Base-by-base conservation (phyloP, 2,113 vertebrate genomes). In the Xyrauchen texanus region DNA sequence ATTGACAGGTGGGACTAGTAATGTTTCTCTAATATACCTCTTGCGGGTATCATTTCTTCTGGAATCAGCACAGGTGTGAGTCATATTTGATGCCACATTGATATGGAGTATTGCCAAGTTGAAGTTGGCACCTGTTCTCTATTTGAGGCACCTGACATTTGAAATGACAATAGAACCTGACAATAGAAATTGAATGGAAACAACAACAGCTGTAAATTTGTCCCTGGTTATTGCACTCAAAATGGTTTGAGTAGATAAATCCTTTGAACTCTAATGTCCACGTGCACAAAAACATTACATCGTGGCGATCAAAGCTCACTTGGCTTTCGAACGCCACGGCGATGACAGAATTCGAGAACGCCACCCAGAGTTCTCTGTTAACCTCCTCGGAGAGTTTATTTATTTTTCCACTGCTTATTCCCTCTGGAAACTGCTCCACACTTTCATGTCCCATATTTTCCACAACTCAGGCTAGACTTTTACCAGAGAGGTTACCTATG, bases 321-420 rank as follows among this genome's bases (percentile, higher is more conserved):
- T 82, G 82, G 68, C 0, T 61, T 63, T 78, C 21, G 76, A 57
- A 86, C 63, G 75, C 76, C 34, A 49, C 58, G 57, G 74, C 44
- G 81, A 81, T 84, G 83, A 88, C 82, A 77, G 80, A 73, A 73
- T 81, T 71, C 87, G 62, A 81, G 71, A 84, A 74, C 45, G 76
- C 52, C 61, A 75, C 76, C 68, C 80, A 42, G 1, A 73, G 73
- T 57, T 81, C 76, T 80, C 73, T 76, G 77, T 65, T 34, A 34
- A 34, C 21, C 21, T 34, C 21, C 21, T 34, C 3, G 21, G 46
- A 63, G 62, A 7, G 1, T 63, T 63, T 74, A 74, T 74, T 74
- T 74, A 51, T 9, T 61, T 63, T 63, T 21, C 51, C 51, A 75
- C 63, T 76, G 49, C 63, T n/a, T 65, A 72, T 71, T 73, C 57